Evolutionary conservation across 2,888 invertebrate genomes (phyloP), one percentile per base, ranked within the genome.

Genomic region (Noctua pronuba): DNA sequence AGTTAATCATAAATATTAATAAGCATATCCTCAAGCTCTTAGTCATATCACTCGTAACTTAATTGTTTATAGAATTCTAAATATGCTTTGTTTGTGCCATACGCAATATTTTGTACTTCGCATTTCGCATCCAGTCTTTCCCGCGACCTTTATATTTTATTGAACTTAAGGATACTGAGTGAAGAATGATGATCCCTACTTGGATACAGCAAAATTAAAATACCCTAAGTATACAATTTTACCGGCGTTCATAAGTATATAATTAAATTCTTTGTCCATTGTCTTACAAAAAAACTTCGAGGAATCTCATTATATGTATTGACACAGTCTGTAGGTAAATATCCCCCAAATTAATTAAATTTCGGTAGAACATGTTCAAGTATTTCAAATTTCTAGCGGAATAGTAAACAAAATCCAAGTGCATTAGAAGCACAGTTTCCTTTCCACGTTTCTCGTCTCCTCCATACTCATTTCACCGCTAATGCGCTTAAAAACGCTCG

Each of bases 1-100:
- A 84, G 44, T 69, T 75, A 86, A 66, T 74, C 67, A 88, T 88
- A 73, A 76, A 86, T 86, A 80, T 83, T 79, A 75, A 79, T 87
- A 73, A 75, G 60, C 41, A 67, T 76, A 85, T 82, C 62, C 65
- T 75, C 28, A 44, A 75, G 68, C 67, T 70, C 70, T 82, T 77
- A 82, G 79, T 85, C 88, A 82, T 82, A 5, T 52, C 13, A 18
- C 55, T 38, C 8, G 35, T 78, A 44, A 68, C 41, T 49, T 83
- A 58, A 67, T 66, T 62, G 16, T 24, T 55, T 28, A 46, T 41
- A 28, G 62, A 52, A 49, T 73, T 64, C 41, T 31, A 44, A 18
- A 28, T 41, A 41, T 41, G 49, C 46, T 62, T 80, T 67, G 69
- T 71, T 83, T 49, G 35, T 28, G 60, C 21, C 13, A 55, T 21